These are phyloP conservation scores for Pomatorhinus ruficollis DNA, from an alignment of 2,113 vertebrate genomes.

Conservation along the genomic window DNA sequence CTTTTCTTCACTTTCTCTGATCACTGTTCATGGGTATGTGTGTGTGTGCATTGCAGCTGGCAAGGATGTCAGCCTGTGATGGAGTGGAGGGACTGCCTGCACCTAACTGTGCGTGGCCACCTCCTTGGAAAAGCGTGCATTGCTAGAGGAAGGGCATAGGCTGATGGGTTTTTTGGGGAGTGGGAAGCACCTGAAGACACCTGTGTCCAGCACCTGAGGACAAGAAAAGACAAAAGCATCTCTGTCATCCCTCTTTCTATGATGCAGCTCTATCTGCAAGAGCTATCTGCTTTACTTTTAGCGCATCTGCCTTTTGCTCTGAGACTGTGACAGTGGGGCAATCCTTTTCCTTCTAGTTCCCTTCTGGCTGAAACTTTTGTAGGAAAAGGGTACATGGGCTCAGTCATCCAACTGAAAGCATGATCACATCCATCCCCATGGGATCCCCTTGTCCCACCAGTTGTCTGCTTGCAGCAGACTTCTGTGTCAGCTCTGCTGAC, in stretches of 20 bases:
- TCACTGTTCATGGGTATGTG: neutral
- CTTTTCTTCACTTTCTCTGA: neutral
- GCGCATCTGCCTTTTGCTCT: fast-evolving
- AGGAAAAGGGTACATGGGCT: neutral
- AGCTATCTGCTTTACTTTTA: neutral
- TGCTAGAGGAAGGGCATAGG: neutral
- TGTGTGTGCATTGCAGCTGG: neutral
- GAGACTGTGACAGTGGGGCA: neutral
- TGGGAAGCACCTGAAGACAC: neutral
- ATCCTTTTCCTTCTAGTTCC: neutral
- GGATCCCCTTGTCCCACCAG: neutral
- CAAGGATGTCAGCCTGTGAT: neutral
- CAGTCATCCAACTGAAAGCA: neutral
- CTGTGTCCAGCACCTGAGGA: neutral
- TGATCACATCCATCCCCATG: neutral
- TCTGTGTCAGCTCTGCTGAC: neutral
- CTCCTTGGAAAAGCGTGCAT: neutral
- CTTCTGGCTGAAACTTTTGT: neutral
- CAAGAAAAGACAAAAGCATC: neutral
- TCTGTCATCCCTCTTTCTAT: neutral
- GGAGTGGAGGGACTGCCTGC: neutral
- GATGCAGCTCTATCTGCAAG: neutral
- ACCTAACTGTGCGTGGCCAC: neutral
- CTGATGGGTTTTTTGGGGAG: neutral
- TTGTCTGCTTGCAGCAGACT: neutral